Conservation (phyloP, 2,797 vertebrate species). For the Sebastes reedi region DNA sequence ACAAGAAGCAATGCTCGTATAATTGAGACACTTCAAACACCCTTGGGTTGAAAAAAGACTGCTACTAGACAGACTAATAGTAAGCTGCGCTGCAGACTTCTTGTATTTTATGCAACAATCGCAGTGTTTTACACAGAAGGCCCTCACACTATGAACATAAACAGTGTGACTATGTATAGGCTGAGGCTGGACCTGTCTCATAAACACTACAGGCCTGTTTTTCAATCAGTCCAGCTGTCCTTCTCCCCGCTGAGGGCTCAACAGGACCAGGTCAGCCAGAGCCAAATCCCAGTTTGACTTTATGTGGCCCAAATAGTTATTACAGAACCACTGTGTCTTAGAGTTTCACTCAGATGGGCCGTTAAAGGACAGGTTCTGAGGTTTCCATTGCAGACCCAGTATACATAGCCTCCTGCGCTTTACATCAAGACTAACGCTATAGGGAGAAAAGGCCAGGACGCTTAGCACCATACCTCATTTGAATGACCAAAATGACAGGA, state of each 20-base stretch:
- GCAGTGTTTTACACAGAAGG: neutral
- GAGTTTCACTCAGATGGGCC: conserved; percentile 47
- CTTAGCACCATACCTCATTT: conserved; percentile 28
- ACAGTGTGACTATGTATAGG: conserved; percentile 26
- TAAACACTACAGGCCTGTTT: conserved; percentile 9
- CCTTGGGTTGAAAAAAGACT: neutral
- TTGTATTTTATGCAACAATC: conserved; percentile 4
- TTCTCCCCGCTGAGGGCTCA: neutral
- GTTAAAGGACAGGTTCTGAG: conserved; percentile 39
- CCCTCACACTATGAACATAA: conserved; percentile 17
- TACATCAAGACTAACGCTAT: conserved; percentile 19
- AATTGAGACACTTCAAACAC: conserved; percentile 17
- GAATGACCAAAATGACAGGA: conserved; percentile 40
- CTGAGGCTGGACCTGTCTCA: conserved; percentile 8
- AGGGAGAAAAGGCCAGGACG: conserved; percentile 33
- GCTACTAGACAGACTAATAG: neutral
- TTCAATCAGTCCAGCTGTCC: conserved; percentile 6
- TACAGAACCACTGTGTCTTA: conserved; percentile 53
- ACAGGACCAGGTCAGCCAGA: conserved; percentile 29
- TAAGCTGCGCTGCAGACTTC: neutral
- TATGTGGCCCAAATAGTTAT: conserved; percentile 60
- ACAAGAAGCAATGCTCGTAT: conserved; percentile 16
- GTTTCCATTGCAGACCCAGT: conserved; percentile 6
- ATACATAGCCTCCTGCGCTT: neutral
- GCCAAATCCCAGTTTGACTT: conserved; percentile 32